A percentile compares a stretch with the other conserved stretches of the same genome.
These are phyloP conservation scores for Gymnocypris eckloni DNA, from an alignment of 2,797 vertebrate genomes.

Conservation along the genomic window DNA sequence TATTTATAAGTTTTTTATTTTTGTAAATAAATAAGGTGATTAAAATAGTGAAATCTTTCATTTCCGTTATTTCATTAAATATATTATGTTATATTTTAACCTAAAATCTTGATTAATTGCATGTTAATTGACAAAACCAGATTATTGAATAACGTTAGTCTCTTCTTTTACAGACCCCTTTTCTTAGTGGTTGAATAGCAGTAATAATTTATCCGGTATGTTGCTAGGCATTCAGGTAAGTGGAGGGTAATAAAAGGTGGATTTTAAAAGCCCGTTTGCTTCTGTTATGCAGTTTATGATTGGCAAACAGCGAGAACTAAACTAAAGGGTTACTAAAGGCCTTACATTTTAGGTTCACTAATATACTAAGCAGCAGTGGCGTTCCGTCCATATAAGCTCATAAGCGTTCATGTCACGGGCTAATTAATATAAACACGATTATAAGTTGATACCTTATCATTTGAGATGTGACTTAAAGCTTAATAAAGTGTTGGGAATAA, in stretches of 20 bases:
- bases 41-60: not conserved
- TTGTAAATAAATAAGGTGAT: not conserved
- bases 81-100: not conserved
- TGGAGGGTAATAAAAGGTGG: conserved; percentile 5
- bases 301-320: conserved; percentile 17
- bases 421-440: no score
- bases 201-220: not conserved
- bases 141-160: not conserved
- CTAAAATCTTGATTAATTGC: not conserved
- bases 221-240: conserved; percentile 3
- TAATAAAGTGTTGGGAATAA: no score
- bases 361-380: not conserved
- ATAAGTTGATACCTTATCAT: no score
- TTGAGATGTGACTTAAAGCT: no score
- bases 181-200: not conserved
- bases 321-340: conserved; percentile 9
- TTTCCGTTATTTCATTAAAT: not conserved
- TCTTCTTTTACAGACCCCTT: not conserved
- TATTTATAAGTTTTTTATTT: not conserved
- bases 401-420: no score
- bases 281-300: conserved; percentile 8
- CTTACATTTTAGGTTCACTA: not conserved
- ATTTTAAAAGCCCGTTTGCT: conserved; percentile 2
- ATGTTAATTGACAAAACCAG: not conserved
- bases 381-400: no score